Base-by-base conservation (phyloP, 2,113 vertebrate genomes). In the Osmerus mordax region DNA sequence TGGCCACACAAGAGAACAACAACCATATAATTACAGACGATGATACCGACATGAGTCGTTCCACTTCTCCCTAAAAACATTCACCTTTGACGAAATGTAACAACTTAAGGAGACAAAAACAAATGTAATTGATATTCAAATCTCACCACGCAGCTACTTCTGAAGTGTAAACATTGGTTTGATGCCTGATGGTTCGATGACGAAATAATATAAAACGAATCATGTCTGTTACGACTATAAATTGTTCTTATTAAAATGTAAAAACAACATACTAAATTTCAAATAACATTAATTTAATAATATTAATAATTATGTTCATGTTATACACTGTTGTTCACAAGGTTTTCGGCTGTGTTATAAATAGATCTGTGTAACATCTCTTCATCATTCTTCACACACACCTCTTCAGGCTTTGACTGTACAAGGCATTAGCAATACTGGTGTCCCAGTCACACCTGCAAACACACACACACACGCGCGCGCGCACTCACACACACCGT, bases 281-380 rank as follows among this genome's bases (percentile, higher is more conserved):
- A 68, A 73, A 78, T 62, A 77, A 65, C 87, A 69, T 74, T 82
- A 86, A 84, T 78, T 83, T 86, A 77, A 85, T 73, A 74, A 81
- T 81, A 56, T 75, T 70, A 77, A 25, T 75, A 65, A 72, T 89
- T 78, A 85, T 77, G 75, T 84, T 83, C 81, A 86, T 87, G 85
- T 84, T 87, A 78, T 36, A 84, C 74, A 84, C 87, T 73, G 47
- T 83, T 89, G 88, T 84, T 74, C 89, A 89, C 88, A 92, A 87
- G 86, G 87, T 86, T 73, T 87, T 87, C 92, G 81, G 82, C 82
- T 83, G 77, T 90, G 86, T 86, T 91, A 91, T 91, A 91, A 90
- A 93, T 91, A 92, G 84, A 83, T 69, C 36, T 82, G 75, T 84
- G 77, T 87, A 85, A 85, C 73, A 83, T 81, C 68, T 81, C 61